Percentiles rank a stretch among this genome's conserved stretches.
Evolutionary conservation across 2,888 invertebrate genomes (phyloP).

Genomic region (Griposia aprilina): DNA sequence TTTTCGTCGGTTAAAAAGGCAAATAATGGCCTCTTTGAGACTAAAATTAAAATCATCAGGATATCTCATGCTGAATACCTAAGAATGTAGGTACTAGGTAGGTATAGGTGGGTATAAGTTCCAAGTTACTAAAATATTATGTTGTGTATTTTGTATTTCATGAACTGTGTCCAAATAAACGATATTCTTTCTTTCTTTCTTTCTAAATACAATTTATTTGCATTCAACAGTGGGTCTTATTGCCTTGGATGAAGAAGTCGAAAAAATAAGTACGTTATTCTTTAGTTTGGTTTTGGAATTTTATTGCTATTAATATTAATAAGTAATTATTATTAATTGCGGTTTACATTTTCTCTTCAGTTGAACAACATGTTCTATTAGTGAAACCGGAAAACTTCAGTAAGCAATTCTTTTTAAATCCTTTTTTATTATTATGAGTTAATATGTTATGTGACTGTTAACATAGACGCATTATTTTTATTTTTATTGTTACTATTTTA

Average conservation of each 20-base stretch:
- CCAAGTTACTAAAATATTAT: neutral
- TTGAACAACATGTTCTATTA: conserved; percentile 69
- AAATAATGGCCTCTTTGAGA: too few relatives aligned
- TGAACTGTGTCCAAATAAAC: neutral
- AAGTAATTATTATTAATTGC: neutral
- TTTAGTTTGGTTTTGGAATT: neutral
- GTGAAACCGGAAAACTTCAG: conserved; percentile 60
- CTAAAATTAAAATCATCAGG: too few relatives aligned
- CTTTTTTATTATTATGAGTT: neutral
- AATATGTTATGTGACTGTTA: neutral
- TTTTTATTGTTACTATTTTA: too few relatives aligned
- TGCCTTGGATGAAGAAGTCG: conserved; percentile 80
- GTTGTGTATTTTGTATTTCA: neutral
- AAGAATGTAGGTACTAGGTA: neutral
- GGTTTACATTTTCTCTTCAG: conserved; percentile 63
- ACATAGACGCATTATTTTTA: neutral
- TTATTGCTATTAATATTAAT: neutral
- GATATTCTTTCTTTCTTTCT: too few relatives aligned
- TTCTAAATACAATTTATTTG: neutral
- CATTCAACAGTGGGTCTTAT: conserved; percentile 74
- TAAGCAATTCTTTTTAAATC: conserved; percentile 48
- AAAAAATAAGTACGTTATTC: conserved; percentile 80
- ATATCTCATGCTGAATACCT: too few relatives aligned
- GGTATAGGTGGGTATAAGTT: neutral
- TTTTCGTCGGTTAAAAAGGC: too few relatives aligned